Percentiles rank a stretch among this genome's conserved stretches.
Conservation (phyloP, 2,888 invertebrate genomes). For the Drosophila birchii region DNA sequence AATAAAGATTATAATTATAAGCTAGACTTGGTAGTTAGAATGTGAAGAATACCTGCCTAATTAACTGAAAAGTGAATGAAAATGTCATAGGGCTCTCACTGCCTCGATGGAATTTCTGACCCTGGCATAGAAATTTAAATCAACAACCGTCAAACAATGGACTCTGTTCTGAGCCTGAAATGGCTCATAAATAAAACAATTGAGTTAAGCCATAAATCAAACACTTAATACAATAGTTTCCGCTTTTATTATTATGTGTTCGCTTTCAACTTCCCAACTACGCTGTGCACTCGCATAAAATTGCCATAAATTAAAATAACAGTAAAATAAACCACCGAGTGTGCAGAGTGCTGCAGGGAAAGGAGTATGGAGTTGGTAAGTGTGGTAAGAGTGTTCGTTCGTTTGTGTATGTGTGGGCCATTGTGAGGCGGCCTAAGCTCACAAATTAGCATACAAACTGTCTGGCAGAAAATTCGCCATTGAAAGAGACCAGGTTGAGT, state of each 20-base stretch:
- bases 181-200: slow-evolving; percentile 79
- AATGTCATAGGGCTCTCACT: slow-evolving; percentile 7
- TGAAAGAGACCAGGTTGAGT: slow-evolving; percentile 70
- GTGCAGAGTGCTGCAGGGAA: slow-evolving; percentile 15
- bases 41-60: slow-evolving; percentile 11
- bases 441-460: slow-evolving; percentile 79
- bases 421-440: slow-evolving; percentile 49
- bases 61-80: slow-evolving; percentile 7
- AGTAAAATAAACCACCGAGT: slow-evolving; percentile 70
- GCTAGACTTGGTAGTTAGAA: not conserved
- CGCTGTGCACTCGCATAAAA: slow-evolving; percentile 77
- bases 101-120: slow-evolving; percentile 12
- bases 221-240: slow-evolving; percentile 81
- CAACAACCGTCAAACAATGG: slow-evolving; percentile 29
- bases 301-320: slow-evolving; percentile 80
- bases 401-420: slow-evolving; percentile 8
- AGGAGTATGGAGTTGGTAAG: slow-evolving; percentile 16
- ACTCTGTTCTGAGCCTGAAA: slow-evolving; percentile 28
- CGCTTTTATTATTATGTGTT: slow-evolving; percentile 80
- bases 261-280: slow-evolving; percentile 48
- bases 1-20: not conserved
- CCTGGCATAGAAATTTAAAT: slow-evolving; percentile 40
- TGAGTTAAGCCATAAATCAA: slow-evolving; percentile 78
- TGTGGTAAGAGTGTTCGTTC: not conserved
- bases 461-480: slow-evolving; percentile 65